phyloP scores from a whole-genome alignment of 2,888 invertebrate species.

The Athetis lepigone region DNA sequence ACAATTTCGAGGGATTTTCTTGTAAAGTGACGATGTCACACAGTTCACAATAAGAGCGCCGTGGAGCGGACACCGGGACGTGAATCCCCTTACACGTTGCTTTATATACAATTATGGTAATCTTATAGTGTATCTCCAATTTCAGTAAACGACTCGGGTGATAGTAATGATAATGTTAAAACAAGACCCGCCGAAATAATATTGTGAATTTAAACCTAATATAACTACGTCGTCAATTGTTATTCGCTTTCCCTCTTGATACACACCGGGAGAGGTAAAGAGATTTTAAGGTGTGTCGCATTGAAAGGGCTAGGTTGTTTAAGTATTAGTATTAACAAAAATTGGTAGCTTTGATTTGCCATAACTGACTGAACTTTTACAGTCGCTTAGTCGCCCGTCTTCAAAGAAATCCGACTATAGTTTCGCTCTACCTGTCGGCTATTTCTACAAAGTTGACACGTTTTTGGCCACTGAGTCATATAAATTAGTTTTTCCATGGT shows the following conservation, averaged over 20 bases:
- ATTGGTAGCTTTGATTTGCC: not conserved
- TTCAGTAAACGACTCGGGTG: conserved; percentile 74
- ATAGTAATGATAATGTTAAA: conserved; percentile 63
- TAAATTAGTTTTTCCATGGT: conserved; percentile 21
- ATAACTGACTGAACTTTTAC: no score
- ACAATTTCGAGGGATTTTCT: conserved; percentile 74
- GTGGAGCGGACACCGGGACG: conserved; percentile 66
- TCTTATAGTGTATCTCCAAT: conserved; percentile 80
- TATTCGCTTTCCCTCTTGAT: not conserved
- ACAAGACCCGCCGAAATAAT: conserved; percentile 32
- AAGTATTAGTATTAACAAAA: not conserved
- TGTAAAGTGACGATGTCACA: conserved; percentile 67
- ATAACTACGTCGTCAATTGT: conserved; percentile 9
- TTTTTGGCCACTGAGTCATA: not conserved
- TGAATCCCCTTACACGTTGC: conserved; percentile 70
- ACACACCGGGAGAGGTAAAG: not conserved
- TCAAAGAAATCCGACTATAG: no score
- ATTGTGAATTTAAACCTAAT: conserved; percentile 27
- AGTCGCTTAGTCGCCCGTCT: no score
- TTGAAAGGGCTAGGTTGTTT: not conserved
- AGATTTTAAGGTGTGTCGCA: not conserved
- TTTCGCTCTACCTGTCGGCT: not conserved
- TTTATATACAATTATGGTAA: conserved; percentile 81
- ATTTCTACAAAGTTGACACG: not conserved
- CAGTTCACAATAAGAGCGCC: conserved; percentile 69